phyloP scores from a whole-genome alignment of 2,888 invertebrate species.

The Troilus luridus region DNA sequence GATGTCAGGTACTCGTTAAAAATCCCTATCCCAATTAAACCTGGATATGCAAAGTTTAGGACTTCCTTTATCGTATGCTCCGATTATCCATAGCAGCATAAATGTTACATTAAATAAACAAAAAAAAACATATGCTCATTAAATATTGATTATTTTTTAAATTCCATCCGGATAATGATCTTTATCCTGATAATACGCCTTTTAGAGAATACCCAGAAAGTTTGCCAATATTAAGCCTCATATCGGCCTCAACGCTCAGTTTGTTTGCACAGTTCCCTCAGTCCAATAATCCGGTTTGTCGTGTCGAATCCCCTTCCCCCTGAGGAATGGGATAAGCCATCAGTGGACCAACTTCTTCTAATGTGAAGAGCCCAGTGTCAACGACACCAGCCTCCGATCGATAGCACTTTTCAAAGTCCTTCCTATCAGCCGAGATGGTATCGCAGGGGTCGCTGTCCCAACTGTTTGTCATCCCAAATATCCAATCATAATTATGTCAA shows the following conservation, averaged over 20 bases:
- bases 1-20: no score
- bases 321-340: slow-evolving; percentile 9
- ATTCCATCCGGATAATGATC: no score
- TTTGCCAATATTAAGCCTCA: neutral
- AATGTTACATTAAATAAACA: no score
- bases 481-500: neutral
- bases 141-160: no score
- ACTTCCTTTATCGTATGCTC: no score
- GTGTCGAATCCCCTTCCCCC: neutral
- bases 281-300: neutral
- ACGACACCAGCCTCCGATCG: neutral
- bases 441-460: neutral
- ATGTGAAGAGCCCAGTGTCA: neutral
- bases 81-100: no score
- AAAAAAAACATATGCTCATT: no score
- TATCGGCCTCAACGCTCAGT: neutral
- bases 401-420: neutral
- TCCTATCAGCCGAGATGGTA: neutral
- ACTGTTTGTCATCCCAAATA: neutral
- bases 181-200: neutral
- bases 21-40: no score
- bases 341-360: neutral
- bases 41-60: no score
- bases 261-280: neutral
- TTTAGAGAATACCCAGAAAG: neutral